A percentile compares a stretch with the other conserved stretches of the same genome.
Evolutionary conservation across 2,113 vertebrate genomes (phyloP).

Genomic region (Burhinus bistriatus): DNA sequence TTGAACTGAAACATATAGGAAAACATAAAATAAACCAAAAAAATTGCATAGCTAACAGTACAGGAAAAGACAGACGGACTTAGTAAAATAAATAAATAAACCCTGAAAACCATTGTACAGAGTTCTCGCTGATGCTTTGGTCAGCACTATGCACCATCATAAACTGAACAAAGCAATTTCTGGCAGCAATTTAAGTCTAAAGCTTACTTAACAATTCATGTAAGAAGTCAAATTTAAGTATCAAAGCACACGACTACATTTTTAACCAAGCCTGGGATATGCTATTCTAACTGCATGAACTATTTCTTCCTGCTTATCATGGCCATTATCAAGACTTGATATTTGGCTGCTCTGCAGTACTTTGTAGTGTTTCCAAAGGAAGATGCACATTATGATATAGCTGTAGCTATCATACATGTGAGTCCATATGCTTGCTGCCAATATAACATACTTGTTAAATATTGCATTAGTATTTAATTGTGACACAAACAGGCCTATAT

Average conservation of each 20-base stretch:
- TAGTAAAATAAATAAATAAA: not conserved
- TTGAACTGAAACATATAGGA: not conserved
- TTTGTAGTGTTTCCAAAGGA: conserved; percentile 6
- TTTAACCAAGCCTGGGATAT: not conserved
- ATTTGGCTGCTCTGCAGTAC: not conserved
- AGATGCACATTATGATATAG: not conserved
- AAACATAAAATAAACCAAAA: not conserved
- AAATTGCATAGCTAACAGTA: not conserved
- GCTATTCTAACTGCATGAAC: not conserved
- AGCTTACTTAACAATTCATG: not conserved
- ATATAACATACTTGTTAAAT: not conserved
- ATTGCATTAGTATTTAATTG: not conserved
- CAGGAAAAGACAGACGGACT: not conserved
- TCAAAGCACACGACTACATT: not conserved
- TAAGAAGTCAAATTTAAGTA: not conserved
- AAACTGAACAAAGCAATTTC: conserved; percentile 12
- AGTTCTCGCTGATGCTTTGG: not conserved
- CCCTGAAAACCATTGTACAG: not conserved
- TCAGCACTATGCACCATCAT: not conserved
- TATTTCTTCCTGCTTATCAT: not conserved
- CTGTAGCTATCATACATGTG: not conserved
- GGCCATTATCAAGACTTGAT: not conserved
- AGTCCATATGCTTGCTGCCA: conserved; percentile 29
- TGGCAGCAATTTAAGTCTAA: not conserved
- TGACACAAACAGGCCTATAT: not conserved